These are phyloP conservation scores for Endotricha flammealis DNA, from an alignment of 2,888 invertebrate species.

Conservation along the genomic window DNA sequence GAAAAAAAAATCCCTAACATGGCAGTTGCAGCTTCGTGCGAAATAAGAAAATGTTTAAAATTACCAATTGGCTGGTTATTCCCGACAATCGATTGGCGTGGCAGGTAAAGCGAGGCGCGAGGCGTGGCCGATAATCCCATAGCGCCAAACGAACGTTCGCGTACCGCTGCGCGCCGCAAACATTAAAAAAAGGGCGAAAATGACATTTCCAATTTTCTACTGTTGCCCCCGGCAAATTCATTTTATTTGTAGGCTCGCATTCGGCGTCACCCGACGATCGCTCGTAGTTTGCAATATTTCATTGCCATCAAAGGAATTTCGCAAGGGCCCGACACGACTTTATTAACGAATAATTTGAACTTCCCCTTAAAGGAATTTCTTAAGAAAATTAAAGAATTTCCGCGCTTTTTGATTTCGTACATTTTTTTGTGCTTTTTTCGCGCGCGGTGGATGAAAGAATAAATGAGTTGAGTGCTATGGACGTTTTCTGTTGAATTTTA, in stretches of 20 bases:
- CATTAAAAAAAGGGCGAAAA: slow-evolving; percentile 78
- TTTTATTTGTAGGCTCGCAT: slow-evolving; percentile 73
- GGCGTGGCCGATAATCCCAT: slow-evolving; percentile 59
- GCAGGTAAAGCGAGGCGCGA: slow-evolving; percentile 44
- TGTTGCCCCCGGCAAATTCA: slow-evolving; percentile 69
- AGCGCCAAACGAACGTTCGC: slow-evolving; percentile 32
- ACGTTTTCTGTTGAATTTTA: slow-evolving; percentile 40
- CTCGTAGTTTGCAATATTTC: slow-evolving; percentile 64
- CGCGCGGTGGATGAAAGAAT: slow-evolving; percentile 38
- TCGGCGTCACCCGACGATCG: slow-evolving; percentile 55
- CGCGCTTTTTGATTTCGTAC: slow-evolving; percentile 45
- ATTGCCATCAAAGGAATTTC: slow-evolving; percentile 68
- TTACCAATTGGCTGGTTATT: slow-evolving; percentile 53
- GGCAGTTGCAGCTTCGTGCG: slow-evolving; percentile 5
- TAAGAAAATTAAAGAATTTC: slow-evolving; percentile 65
- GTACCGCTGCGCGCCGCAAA: slow-evolving; percentile 59
- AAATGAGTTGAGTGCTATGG: slow-evolving; percentile 46
- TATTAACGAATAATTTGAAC: slow-evolving; percentile 67
- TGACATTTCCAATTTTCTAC: slow-evolving; percentile 80
- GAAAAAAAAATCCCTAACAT: slow-evolving; percentile 2
- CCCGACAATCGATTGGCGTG: slow-evolving; percentile 55
- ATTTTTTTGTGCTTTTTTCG: slow-evolving; percentile 28
- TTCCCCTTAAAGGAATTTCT: slow-evolving; percentile 52
- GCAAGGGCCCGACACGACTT: slow-evolving; percentile 43
- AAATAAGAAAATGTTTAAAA: slow-evolving; percentile 30